Evolutionary conservation across 1,140 invertebrate genomes (phyloP).

Genomic region (Microvelia longipes): DNA sequence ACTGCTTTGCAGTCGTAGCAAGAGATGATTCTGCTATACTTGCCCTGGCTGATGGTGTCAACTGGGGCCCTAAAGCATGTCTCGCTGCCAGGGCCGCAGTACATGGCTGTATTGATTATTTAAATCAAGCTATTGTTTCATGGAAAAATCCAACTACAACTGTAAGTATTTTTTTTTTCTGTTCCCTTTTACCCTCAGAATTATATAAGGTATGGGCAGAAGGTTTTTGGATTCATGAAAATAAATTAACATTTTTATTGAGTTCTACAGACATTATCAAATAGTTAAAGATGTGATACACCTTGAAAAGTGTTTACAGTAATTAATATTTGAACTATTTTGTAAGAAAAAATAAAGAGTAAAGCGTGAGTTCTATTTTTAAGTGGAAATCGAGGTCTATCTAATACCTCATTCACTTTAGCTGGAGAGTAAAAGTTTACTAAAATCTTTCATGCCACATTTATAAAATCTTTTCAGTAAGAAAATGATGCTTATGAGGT

Average conservation of each 20-base stretch:
- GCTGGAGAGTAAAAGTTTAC: no score
- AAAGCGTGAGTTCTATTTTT: no score
- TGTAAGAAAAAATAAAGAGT: no score
- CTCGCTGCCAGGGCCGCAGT: conserved; percentile 77
- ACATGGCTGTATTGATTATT: conserved; percentile 70
- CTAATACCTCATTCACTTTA: no score
- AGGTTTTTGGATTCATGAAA: not conserved
- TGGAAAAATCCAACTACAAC: conserved; percentile 21
- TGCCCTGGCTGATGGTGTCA: conserved; percentile 80
- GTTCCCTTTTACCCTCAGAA: not conserved
- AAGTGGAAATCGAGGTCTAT: no score
- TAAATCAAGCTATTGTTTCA: conserved; percentile 60
- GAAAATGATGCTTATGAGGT: no score
- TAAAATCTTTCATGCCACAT: no score
- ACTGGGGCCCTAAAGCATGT: conserved; percentile 81
- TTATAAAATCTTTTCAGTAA: no score
- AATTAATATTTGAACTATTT: no score
- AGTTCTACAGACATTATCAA: not conserved
- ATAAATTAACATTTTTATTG: not conserved
- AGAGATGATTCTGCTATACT: conserved; percentile 64
- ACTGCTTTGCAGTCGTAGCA: conserved; percentile 72
- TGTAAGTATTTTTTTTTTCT: conserved; percentile 13
- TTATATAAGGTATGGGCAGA: no score
- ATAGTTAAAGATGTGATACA: no score
- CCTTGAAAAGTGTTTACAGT: no score